Evolutionary conservation across 1,140 invertebrate species (phyloP), one percentile per base, ranked within the genome.

Genomic region (Chymomyza costata): DNA sequence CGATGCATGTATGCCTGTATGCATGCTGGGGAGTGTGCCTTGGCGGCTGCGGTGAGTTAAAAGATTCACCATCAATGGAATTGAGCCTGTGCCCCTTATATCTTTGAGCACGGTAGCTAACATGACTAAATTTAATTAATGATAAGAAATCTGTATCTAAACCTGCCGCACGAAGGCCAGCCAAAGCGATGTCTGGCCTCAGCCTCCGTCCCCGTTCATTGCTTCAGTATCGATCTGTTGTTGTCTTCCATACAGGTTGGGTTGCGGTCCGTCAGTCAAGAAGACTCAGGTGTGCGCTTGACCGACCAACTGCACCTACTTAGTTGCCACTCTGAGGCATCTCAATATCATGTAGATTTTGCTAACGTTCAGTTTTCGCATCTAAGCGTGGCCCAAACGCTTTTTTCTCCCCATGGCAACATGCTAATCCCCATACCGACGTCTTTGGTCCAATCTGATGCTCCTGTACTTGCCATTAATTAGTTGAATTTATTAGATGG

Each of bases 111-210:
- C 82, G 68, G 82, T 84, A 84, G 82, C 82, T 74, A 82, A 84
- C 82, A 82, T 84, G 82, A 76, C 71, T 84, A 81, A 78, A 60
- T 80, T 84, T 84, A 84, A 84, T 84, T 84, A 84, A 84, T 84
- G 82, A 84, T 84, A 84, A 84, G 82, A 76, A 84, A 84, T 84
- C 82, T 84, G 82, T 80, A 84, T 84, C 82, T 82, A 82, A 84
- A 66, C 68, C 70, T 50, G 58, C 66, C 64, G 59, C 71, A 8
- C 21, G 21, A 25, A 5, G 3, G 7, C n/a, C 32, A 13, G 8
- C 32, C 8, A 6, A 34, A 3, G 13, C 8, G 11, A 10, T 73
- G 70, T 52, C 49, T 56, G 62, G 49, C 45, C 51, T 28, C 56
- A 44, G 19, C 17, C 19, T 30, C 28, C 46, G 25, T 34, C 62